phyloP scores from a whole-genome alignment of 1,140 invertebrate species.

The Dendroctonus ponderosae region DNA sequence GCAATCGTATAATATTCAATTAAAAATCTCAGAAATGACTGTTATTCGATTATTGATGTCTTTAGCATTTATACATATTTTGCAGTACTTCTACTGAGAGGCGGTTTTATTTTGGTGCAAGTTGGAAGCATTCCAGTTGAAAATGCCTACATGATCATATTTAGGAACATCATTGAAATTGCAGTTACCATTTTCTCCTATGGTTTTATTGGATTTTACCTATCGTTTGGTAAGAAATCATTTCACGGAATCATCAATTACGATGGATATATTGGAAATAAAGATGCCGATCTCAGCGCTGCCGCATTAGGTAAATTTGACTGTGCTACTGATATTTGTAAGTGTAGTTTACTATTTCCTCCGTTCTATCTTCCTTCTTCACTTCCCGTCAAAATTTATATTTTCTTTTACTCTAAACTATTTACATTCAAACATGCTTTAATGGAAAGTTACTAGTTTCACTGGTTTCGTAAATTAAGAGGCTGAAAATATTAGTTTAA shows the following conservation, averaged over 20 bases:
- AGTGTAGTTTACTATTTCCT: too few species aligned
- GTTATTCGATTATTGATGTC: background rate
- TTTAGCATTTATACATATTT: slow-evolving; percentile 3
- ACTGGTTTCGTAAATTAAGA: too few species aligned
- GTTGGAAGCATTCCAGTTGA: slow-evolving; percentile 39
- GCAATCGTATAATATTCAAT: too few species aligned
- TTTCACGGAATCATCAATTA: slow-evolving; percentile 35
- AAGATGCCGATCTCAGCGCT: slow-evolving; percentile 20
- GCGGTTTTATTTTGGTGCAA: slow-evolving; percentile 40
- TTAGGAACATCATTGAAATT: slow-evolving; percentile 42
- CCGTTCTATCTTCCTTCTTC: too few species aligned
- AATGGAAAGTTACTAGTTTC: too few species aligned
- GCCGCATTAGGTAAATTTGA: slow-evolving; percentile 20
- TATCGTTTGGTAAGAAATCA: slow-evolving; percentile 38
- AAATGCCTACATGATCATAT: slow-evolving; percentile 38
- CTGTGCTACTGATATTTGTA: too few species aligned
- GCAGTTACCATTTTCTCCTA: slow-evolving; percentile 34
- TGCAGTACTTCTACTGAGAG: slow-evolving; percentile 37
- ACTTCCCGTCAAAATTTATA: too few species aligned
- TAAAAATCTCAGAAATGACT: background rate
- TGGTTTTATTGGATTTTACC: slow-evolving; percentile 34
- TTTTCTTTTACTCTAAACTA: too few species aligned
- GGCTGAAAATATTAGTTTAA: too few species aligned
- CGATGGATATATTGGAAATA: slow-evolving; percentile 25
- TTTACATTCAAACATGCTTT: too few species aligned